Conservation (phyloP, 2,797 vertebrate species). For the Alfaro cultratus region DNA sequence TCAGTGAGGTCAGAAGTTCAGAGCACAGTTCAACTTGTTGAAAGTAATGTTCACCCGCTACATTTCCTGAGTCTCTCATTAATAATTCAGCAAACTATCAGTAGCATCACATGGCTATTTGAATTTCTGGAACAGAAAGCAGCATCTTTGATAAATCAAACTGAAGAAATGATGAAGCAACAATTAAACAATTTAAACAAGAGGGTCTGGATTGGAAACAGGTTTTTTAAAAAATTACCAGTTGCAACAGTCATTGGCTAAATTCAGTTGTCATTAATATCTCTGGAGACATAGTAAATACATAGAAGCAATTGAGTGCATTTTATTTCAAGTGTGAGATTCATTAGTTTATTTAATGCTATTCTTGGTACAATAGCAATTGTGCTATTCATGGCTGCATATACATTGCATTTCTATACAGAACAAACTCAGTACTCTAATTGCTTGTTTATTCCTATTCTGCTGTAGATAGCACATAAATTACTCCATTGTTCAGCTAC, state of each 20-base stretch:
- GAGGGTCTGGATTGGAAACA: neutral
- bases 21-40: constrained; percentile 14
- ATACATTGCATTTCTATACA: neutral
- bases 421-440: neutral
- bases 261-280: neutral
- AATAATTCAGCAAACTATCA: constrained; percentile 8
- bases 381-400: neutral
- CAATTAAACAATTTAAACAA: neutral
- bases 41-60: neutral
- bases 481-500: neutral
- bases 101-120: neutral
- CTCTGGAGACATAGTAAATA: neutral
- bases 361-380: neutral
- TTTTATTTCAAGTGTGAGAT: neutral
- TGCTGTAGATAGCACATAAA: neutral
- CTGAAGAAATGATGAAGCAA: neutral
- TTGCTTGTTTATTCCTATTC: neutral
- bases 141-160: neutral
- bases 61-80: constrained; percentile 2
- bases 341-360: neutral
- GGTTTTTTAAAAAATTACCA: neutral
- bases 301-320: neutral
- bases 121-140: constrained; percentile 2
- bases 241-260: neutral
- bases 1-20: constrained; percentile 29